Percentiles rank a stretch among this genome's conserved stretches.
Conservation (phyloP, 2,113 vertebrate species). For the Morone saxatilis region DNA sequence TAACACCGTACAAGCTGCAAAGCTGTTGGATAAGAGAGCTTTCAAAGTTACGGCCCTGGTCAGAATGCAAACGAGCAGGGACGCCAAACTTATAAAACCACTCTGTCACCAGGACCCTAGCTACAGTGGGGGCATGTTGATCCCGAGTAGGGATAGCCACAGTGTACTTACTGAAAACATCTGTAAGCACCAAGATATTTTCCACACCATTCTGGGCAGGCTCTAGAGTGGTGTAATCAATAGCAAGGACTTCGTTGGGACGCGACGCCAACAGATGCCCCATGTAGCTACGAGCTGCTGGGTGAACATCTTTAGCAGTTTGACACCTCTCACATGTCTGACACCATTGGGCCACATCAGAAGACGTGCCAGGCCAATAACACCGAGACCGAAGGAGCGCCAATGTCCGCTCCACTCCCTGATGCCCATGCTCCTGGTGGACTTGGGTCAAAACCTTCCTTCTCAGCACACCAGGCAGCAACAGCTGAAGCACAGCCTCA, state of each 20-base stretch:
- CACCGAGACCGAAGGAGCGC: neutral
- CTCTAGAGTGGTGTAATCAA: conserved; percentile 5
- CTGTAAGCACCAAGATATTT: no score
- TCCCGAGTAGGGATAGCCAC: no score
- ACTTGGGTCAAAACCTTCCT: neutral
- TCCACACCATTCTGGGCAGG: neutral
- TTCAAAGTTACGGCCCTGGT: no score
- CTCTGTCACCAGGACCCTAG: no score
- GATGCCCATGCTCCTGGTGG: conserved; percentile 13
- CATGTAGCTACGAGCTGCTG: neutral
- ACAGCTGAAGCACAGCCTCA: neutral
- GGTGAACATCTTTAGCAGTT: neutral
- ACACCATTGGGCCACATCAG: neutral
- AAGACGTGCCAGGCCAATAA: neutral
- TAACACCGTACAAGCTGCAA: no score
- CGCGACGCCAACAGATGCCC: neutral
- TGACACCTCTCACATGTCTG: neutral
- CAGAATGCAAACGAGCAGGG: no score
- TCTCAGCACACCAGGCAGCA: neutral
- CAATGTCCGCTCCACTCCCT: neutral
- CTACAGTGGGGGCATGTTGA: no score
- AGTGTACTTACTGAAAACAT: no score
- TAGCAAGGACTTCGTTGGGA: conserved; percentile 4
- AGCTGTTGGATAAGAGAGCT: no score
- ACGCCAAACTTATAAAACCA: no score